Conservation (phyloP, 1,140 invertebrate genomes). For the Lamellibrachia luymesi region DNA sequence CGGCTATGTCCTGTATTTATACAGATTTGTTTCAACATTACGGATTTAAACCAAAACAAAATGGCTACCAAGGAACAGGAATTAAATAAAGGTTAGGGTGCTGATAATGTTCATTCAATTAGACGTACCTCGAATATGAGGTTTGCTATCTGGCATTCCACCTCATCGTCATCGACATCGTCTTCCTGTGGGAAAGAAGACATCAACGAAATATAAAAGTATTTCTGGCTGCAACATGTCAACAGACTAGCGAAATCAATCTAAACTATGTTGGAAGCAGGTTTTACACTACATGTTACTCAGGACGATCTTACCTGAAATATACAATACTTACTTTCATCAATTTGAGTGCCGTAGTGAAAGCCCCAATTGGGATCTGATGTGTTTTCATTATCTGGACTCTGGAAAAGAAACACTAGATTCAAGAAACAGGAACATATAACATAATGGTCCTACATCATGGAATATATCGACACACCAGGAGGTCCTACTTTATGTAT, state of each 20-base stretch:
- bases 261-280: background rate
- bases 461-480: background rate
- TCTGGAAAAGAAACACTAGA: background rate
- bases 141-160: conserved; percentile 93
- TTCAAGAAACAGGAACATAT: background rate
- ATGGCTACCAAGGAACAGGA: too few relatives aligned
- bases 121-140: conserved; percentile 81
- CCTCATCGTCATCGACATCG: conserved; percentile 89
- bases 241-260: too few relatives aligned
- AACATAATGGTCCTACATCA: background rate
- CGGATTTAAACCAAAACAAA: too few relatives aligned
- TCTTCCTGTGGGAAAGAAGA: conserved; percentile 68
- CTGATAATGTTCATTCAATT: background rate
- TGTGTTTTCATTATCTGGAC: conserved; percentile 82
- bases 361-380: conserved; percentile 83
- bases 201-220: too few relatives aligned
- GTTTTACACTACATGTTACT: background rate
- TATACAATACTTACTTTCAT: conserved; percentile 49
- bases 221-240: too few relatives aligned
- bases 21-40: background rate
- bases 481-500: background rate
- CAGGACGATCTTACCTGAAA: background rate
- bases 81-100: background rate
- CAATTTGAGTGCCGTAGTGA: conserved; percentile 76
- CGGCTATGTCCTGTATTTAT: too few relatives aligned